Conservation (phyloP, 2,797 vertebrate genomes). For the Arremon brunneinucha region DNA sequence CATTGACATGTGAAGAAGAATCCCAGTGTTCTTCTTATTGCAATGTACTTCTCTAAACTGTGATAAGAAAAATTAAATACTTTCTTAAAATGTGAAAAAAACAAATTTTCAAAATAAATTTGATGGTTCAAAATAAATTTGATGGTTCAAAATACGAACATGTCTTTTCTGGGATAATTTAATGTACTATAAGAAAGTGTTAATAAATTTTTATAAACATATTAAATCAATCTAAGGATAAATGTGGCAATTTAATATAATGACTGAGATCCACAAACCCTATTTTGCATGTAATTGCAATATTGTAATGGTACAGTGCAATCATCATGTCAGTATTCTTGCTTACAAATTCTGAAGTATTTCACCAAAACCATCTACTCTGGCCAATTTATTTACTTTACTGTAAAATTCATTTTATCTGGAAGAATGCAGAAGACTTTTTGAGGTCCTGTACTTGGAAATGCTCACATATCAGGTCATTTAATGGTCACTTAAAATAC, state of each 20-base stretch:
- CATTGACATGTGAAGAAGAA: not conserved
- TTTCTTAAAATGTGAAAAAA: not conserved
- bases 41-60: not conserved
- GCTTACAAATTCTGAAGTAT: not conserved
- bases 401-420: not conserved
- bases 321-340: not conserved
- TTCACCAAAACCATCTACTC: not conserved
- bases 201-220: not conserved
- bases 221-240: not conserved
- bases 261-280: not conserved
- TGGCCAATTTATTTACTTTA: not conserved
- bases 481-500: not conserved
- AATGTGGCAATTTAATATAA: not conserved
- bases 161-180: not conserved
- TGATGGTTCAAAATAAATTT: not conserved
- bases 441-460: not conserved
- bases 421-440: not conserved
- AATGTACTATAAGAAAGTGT: not conserved
- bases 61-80: not conserved
- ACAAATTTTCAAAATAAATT: not conserved
- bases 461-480: not conserved
- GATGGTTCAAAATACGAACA: not conserved
- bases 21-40: not conserved
- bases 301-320: not conserved
- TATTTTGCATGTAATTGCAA: not conserved